A percentile compares a stretch with the other conserved stretches of the same genome.
Evolutionary conservation across 2,797 vertebrate species (phyloP).

Genomic region (Botia kubotai): DNA sequence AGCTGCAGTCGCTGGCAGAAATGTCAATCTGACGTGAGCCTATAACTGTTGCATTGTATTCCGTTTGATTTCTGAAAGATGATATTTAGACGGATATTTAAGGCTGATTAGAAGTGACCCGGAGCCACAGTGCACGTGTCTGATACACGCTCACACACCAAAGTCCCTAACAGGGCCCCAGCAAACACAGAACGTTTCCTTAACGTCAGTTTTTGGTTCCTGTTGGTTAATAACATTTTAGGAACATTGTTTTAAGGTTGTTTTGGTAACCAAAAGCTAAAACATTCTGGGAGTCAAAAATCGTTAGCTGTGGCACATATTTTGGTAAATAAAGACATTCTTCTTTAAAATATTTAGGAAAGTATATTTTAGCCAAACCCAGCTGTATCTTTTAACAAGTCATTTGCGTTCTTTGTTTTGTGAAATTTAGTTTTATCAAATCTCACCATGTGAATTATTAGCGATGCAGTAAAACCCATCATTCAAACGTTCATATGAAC

Average conservation of each 20-base stretch:
- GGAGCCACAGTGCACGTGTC: background rate
- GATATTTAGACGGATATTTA: background rate
- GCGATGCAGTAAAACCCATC: too few species aligned
- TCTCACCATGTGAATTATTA: too few species aligned
- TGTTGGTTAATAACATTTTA: too few species aligned
- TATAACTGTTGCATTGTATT: background rate
- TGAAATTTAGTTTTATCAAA: background rate
- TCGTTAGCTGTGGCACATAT: background rate
- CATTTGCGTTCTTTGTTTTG: background rate
- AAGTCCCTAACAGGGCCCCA: background rate
- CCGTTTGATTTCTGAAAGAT: background rate
- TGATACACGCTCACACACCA: background rate
- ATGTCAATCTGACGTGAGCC: background rate
- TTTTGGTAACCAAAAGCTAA: too few species aligned
- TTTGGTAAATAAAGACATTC: background rate
- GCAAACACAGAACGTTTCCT: too few species aligned
- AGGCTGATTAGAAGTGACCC: too few species aligned
- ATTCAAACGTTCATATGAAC: too few species aligned
- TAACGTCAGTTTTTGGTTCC: too few species aligned
- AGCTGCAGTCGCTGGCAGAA: slow-evolving; percentile 52
- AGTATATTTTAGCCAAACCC: background rate
- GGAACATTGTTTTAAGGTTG: too few species aligned
- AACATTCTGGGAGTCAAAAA: too few species aligned
- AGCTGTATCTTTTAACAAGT: background rate
- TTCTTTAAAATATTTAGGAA: background rate